phyloP scores from a whole-genome alignment of 2,888 invertebrate species.

The Campoplex capitator region DNA sequence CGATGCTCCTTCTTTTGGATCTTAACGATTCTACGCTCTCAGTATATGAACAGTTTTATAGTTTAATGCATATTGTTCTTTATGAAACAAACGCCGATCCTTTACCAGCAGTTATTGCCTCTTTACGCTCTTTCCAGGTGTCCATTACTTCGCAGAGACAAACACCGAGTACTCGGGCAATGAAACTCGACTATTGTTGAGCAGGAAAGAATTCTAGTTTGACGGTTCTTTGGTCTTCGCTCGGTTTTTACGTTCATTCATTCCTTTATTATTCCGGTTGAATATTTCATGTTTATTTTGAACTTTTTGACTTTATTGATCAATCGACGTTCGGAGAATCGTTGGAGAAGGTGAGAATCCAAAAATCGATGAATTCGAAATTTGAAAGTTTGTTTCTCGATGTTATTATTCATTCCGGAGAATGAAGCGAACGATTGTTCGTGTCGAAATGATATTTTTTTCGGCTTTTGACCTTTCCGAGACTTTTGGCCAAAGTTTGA shows the following conservation, averaged over 20 bases:
- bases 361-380: not conserved
- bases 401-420: not conserved
- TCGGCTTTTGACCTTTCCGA: not conserved
- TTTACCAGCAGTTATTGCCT: constrained; percentile 78
- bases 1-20: constrained; percentile 7
- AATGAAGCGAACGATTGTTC: too few relatives aligned
- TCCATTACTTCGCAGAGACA: constrained; percentile 76
- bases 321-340: not conserved
- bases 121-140: constrained; percentile 81
- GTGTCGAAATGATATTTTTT: too few relatives aligned
- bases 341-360: not conserved
- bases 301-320: not conserved
- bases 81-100: constrained; percentile 69
- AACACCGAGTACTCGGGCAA: constrained; percentile 33
- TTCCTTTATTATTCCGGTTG: not conserved
- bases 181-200: constrained; percentile 66
- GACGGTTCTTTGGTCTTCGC: not conserved
- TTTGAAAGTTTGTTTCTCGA: not conserved
- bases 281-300: not conserved
- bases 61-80: not conserved
- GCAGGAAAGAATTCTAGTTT: constrained; percentile 47
- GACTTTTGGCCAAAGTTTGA: not conserved
- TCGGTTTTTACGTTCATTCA: not conserved
- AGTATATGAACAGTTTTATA: not conserved
- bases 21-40: not conserved